A percentile compares a stretch with the other conserved stretches of the same genome.
Conservation (phyloP, 2,113 vertebrate species). For the Nesogale talazaci region DNA sequence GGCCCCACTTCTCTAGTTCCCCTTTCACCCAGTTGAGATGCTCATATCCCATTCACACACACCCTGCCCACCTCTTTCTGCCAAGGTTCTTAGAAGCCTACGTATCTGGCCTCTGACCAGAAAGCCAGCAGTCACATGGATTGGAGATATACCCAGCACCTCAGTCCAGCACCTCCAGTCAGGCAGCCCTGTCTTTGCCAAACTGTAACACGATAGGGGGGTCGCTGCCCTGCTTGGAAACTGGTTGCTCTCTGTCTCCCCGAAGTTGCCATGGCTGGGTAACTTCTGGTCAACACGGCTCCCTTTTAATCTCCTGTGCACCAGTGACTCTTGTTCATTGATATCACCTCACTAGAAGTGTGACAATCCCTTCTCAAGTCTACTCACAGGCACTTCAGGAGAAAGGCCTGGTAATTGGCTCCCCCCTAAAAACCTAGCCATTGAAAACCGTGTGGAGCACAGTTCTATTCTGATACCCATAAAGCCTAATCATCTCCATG, state of each 20-base stretch:
- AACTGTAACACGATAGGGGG: background rate
- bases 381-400: background rate
- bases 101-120: conserved; percentile 82
- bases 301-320: background rate
- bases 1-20: conserved; percentile 82
- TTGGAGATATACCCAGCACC: conserved; percentile 35
- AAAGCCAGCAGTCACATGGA: conserved; percentile 81
- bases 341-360: background rate
- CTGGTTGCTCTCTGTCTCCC: background rate
- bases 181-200: conserved; percentile 24
- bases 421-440: background rate
- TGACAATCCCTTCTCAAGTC: background rate
- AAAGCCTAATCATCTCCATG: background rate
- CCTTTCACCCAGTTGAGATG: conserved; percentile 61
- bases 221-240: background rate
- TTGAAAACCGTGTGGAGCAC: background rate
- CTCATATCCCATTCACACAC: conserved; percentile 45
- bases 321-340: background rate
- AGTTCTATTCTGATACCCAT: background rate
- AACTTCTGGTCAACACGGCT: background rate
- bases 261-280: conserved; percentile 16
- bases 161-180: background rate
- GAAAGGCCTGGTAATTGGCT: background rate
- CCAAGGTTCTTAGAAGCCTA: conserved; percentile 66
- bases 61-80: conserved; percentile 57